Conservation (phyloP, 53 echinoderm and acorn worm genomes). For the Luidia sarsii region DNA sequence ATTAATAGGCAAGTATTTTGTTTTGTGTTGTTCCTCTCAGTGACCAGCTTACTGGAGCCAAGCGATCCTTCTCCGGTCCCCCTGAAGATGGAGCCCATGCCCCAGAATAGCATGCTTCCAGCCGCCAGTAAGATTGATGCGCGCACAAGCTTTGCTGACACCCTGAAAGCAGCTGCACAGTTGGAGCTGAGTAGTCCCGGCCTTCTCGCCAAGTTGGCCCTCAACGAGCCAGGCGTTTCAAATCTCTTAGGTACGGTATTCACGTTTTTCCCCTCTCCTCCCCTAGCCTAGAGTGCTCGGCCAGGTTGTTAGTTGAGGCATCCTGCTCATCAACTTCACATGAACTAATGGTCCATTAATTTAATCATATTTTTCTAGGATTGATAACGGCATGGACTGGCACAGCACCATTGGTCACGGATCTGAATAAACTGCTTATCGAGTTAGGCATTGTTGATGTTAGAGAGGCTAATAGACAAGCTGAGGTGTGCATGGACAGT, state of each 20-base stretch:
- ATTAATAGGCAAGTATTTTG: neutral
- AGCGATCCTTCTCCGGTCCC: neutral
- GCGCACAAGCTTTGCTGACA: slow-evolving; percentile 56
- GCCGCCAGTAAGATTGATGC: neutral
- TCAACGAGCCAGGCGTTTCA: slow-evolving; percentile 23
- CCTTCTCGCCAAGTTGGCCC: slow-evolving; percentile 56
- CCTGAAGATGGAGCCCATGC: neutral
- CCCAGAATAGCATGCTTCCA: slow-evolving; percentile 11
- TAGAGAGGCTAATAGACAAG: slow-evolving; percentile 32
- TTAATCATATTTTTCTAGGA: slow-evolving; percentile 37
- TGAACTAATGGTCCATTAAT: slow-evolving; percentile 37
- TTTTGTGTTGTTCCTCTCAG: neutral
- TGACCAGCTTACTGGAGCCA: neutral
- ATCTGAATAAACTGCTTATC: slow-evolving; percentile 34
- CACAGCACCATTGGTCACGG: slow-evolving; percentile 13
- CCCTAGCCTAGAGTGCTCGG: too few species aligned
- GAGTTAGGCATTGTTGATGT: slow-evolving; percentile 51
- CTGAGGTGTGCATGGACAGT: slow-evolving; percentile 21
- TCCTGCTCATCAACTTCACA: slow-evolving; percentile 13
- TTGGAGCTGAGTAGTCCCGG: slow-evolving; percentile 51
- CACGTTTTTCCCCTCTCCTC: neutral
- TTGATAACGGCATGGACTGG: slow-evolving; percentile 17
- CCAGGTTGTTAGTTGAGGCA: neutral
- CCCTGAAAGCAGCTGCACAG: slow-evolving; percentile 60
- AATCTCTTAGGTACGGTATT: slow-evolving; percentile 27